phyloP scores from a whole-genome alignment of 2,888 invertebrate species.

The Muscina levida region DNA sequence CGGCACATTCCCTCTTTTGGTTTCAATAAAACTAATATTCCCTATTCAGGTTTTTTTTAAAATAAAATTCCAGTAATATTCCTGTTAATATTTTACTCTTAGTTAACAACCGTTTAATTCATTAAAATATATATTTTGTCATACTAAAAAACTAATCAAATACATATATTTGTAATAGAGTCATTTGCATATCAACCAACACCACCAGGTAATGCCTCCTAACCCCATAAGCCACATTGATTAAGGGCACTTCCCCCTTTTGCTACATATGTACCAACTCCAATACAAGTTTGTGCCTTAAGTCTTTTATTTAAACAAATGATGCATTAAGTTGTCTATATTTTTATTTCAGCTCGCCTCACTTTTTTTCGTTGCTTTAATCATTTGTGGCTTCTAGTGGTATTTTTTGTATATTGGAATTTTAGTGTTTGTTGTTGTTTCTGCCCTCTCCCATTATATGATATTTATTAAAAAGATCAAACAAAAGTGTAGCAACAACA shows the following conservation, averaged over 20 bases:
- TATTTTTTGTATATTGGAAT: neutral
- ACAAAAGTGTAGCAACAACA: neutral
- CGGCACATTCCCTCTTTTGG: too few species aligned
- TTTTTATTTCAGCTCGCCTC: conserved; percentile 15
- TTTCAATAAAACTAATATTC: too few species aligned
- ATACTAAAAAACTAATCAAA: too few species aligned
- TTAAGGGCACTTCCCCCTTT: conserved; percentile 10
- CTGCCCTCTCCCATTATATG: conserved; percentile 21
- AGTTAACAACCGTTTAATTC: too few species aligned
- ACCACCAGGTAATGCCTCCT: too few species aligned
- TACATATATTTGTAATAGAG: too few species aligned
- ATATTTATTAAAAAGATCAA: conserved; percentile 33
- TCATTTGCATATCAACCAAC: too few species aligned
- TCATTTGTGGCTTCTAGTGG: conserved; percentile 9
- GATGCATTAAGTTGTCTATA: neutral
- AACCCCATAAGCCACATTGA: neutral
- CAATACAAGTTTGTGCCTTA: conserved; percentile 3
- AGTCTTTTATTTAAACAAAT: conserved; percentile 36
- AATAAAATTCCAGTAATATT: too few species aligned
- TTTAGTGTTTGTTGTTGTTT: too few species aligned
- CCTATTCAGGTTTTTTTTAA: too few species aligned
- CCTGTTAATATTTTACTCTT: too few species aligned
- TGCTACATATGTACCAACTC: neutral
- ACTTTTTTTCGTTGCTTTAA: conserved; percentile 23
- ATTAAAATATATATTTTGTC: too few species aligned